Evolutionary conservation across 2,113 vertebrate genomes (phyloP).

Genomic region (Perca flavescens): DNA sequence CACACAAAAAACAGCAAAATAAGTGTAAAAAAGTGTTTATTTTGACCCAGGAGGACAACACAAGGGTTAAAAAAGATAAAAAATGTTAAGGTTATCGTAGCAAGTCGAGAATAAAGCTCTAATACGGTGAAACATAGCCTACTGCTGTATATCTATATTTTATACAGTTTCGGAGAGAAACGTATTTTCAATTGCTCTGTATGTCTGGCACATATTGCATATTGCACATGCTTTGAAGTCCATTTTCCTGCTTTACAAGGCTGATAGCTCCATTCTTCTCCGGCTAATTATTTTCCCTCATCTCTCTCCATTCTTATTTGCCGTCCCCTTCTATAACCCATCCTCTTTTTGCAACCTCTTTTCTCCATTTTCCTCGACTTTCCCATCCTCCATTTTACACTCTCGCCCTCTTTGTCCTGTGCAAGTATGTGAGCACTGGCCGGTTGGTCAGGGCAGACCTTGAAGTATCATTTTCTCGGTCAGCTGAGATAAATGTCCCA

Average conservation of each 20-base stretch:
- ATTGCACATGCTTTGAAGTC: conserved; percentile 8
- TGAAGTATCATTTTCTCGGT: conserved; percentile 69
- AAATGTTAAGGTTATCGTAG: background rate
- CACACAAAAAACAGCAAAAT: too few species aligned
- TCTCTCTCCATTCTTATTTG: conserved; percentile 3
- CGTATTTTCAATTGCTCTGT: too few species aligned
- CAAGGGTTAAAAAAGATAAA: background rate
- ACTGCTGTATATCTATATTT: background rate
- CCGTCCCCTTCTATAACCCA: background rate
- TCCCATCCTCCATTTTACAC: conserved; percentile 29
- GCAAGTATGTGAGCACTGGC: conserved; percentile 14
- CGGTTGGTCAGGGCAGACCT: conserved; percentile 59
- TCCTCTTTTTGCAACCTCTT: background rate
- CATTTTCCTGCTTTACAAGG: conserved; percentile 4
- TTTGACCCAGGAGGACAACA: too few species aligned
- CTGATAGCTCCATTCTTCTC: conserved; percentile 14
- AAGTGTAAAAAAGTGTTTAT: too few species aligned
- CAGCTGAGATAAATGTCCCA: conserved; percentile 57
- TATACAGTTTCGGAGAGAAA: too few species aligned
- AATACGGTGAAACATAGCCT: too few species aligned
- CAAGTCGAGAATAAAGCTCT: background rate
- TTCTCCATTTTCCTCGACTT: conserved; percentile 1
- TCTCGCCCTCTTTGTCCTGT: background rate
- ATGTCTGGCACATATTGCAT: too few species aligned
- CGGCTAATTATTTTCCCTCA: conserved; percentile 5